Conservation (phyloP, 1,140 invertebrate genomes). For the Procambarus clarkii region DNA sequence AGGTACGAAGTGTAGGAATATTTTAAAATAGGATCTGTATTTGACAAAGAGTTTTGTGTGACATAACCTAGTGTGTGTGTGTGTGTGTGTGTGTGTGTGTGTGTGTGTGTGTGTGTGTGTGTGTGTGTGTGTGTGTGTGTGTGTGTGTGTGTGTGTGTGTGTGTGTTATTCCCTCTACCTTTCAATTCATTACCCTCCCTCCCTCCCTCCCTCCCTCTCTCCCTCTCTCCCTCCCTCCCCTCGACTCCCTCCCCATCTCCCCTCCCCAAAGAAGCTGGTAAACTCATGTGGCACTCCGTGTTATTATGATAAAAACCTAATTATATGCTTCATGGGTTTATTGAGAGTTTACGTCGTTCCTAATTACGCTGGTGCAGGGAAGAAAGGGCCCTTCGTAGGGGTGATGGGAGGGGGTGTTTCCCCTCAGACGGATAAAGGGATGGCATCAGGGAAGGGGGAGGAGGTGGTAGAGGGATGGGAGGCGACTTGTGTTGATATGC, state of each 20-base stretch:
- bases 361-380: constrained; percentile 16
- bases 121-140: no score
- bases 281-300: constrained; percentile 27
- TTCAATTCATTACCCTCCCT: no score
- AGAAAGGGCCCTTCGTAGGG: neutral
- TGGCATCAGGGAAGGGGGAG: neutral
- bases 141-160: neutral
- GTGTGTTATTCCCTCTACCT: neutral
- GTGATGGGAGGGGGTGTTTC: neutral
- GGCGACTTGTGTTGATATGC: no score
- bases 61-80: neutral
- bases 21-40: no score
- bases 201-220: no score
- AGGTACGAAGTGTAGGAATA: no score
- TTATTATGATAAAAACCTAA: constrained; percentile 51
- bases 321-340: constrained; percentile 52
- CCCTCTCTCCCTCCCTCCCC: neutral
- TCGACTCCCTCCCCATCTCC: neutral
- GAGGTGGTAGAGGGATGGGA: no score
- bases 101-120: neutral
- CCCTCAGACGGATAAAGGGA: no score
- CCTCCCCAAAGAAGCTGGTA: neutral
- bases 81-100: neutral
- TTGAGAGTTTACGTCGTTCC: constrained; percentile 29
- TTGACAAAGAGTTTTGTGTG: no score